A percentile compares a stretch with the other conserved stretches of the same genome.
Conservation (phyloP, 1,140 invertebrate genomes). For the Bicyclus anynana region DNA sequence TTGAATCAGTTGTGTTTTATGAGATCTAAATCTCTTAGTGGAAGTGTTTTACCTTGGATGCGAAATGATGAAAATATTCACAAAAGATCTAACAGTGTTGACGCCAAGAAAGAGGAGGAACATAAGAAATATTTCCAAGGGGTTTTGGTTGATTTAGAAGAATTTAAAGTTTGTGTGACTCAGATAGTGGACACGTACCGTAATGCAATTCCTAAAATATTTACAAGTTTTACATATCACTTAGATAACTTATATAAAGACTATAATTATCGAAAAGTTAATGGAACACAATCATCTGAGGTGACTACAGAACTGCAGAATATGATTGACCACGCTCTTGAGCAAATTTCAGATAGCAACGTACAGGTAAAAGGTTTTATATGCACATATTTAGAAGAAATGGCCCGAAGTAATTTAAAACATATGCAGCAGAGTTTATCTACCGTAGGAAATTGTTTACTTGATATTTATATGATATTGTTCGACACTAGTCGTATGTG, state of each 20-base stretch:
- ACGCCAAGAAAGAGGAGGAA: constrained; percentile 5
- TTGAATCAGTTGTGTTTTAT: constrained; percentile 48
- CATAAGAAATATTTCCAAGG: constrained; percentile 8
- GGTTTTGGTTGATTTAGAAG: constrained; percentile 25
- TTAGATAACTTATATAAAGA: constrained; percentile 38
- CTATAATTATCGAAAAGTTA: constrained; percentile 16
- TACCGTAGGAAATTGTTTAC: constrained; percentile 40
- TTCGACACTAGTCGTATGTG: constrained; percentile 48
- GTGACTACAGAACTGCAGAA: constrained; percentile 26
- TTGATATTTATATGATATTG: constrained; percentile 46
- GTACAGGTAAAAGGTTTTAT: background rate
- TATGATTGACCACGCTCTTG: constrained; percentile 32
- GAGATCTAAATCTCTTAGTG: constrained; percentile 14
- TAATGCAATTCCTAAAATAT: constrained; percentile 33
- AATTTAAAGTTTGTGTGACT: constrained; percentile 34
- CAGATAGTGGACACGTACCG: constrained; percentile 41
- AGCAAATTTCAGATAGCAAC: constrained; percentile 4
- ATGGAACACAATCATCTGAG: constrained; percentile 15
- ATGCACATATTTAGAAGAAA: constrained; percentile 17
- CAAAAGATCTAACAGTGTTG: constrained; percentile 26
- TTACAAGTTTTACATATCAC: constrained; percentile 33
- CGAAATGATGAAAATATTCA: constrained; percentile 7
- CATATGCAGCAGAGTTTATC: constrained; percentile 45
- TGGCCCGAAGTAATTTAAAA: constrained; percentile 25
- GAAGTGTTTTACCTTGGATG: constrained; percentile 29